These are phyloP conservation scores for Dasyurus viverrinus DNA, from an alignment of 2,113 vertebrate genomes.

Conservation along the genomic window DNA sequence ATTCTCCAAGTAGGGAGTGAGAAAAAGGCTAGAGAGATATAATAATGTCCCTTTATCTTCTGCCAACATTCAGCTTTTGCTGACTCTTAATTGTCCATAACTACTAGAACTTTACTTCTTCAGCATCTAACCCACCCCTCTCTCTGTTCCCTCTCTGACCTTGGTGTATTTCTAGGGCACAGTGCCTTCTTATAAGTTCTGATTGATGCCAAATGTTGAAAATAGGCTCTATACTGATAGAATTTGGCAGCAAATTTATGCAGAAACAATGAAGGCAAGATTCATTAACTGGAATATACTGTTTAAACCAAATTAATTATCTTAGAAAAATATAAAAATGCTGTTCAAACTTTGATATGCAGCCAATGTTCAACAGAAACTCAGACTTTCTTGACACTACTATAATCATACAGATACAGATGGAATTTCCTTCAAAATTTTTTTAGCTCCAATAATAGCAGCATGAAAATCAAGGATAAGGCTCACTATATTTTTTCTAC, in stretches of 20 bases:
- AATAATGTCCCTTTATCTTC: background rate
- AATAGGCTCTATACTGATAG: background rate
- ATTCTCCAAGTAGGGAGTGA: background rate
- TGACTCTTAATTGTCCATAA: background rate
- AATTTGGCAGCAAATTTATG: accelerated
- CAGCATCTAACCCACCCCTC: background rate
- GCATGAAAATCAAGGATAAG: slow-evolving; percentile 13
- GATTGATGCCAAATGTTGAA: background rate
- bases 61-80: background rate
- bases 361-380: background rate
- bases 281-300: slow-evolving; percentile 36
- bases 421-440: slow-evolving; percentile 11
- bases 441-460: background rate
- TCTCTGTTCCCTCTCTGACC: background rate
- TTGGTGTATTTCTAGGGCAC: background rate
- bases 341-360: slow-evolving; percentile 29
- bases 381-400: background rate
- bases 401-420: background rate
- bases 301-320: slow-evolving; percentile 27
- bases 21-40: background rate
- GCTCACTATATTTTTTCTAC: background rate
- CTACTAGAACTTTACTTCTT: background rate
- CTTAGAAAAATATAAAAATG: slow-evolving; percentile 18
- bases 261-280: background rate
- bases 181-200: background rate